Percentiles rank a stretch among this genome's conserved stretches.
These are phyloP conservation scores for Brachyrhaphis roseni DNA, from an alignment of 2,797 vertebrate genomes.

Conservation along the genomic window DNA sequence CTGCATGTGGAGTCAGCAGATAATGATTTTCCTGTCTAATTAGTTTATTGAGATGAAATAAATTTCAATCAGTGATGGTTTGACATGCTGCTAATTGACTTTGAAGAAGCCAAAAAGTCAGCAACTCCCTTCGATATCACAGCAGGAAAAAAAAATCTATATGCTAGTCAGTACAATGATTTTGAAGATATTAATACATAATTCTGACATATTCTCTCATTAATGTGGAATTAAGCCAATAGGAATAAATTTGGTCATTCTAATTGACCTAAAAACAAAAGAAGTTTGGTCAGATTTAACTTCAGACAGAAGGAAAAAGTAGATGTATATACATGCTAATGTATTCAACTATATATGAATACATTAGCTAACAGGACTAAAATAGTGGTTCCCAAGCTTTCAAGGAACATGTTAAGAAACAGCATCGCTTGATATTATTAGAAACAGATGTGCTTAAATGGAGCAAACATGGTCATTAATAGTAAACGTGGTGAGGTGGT, in stretches of 20 bases:
- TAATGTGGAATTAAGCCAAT: too few relatives aligned
- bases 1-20: constrained; percentile 4
- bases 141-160: not conserved
- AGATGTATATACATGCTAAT: not conserved
- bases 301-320: not conserved
- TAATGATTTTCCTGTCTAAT: constrained; percentile 54
- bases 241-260: not conserved
- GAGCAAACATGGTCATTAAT: not conserved
- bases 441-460: not conserved
- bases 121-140: constrained; percentile 2
- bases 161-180: not conserved
- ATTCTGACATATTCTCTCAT: too few relatives aligned
- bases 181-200: too few relatives aligned
- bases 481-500: not conserved
- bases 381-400: not conserved
- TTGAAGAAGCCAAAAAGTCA: constrained; percentile 23
- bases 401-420: not conserved
- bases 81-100: constrained; percentile 43
- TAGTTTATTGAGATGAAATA: constrained; percentile 43
- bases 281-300: not conserved
- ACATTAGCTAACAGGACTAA: not conserved
- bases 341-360: not conserved
- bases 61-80: constrained; percentile 41
- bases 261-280: not conserved
- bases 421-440: not conserved